Base-by-base conservation (phyloP, 2,797 vertebrate species). In the Catostomus latipinnis region DNA sequence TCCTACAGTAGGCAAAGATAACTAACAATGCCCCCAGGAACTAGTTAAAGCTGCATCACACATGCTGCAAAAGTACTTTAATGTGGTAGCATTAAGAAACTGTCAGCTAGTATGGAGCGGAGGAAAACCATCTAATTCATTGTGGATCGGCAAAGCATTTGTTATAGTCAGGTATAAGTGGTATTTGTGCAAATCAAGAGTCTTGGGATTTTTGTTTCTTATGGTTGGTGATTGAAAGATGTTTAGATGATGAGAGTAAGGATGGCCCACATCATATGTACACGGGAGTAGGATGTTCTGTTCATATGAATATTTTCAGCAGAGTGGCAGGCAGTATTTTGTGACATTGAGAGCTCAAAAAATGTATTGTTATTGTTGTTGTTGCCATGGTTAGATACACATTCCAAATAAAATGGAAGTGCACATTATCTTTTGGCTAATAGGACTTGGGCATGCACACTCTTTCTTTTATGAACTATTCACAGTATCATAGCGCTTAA, bases 11-110 rank as follows among this genome's bases (percentile, higher is more conserved):
- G 94, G 94, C 95, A 93, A 96, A 96, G 95, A 96, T 96, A 95
- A 94, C 94, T 96, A 96, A 96, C 95, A 96, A 96, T 96, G 93
- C 96, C 96, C 95, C 50, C 76, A 95, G 95, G 96, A 96, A 92
- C 95, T 96, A 95, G 96, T 96, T 97, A 96, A 96, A 96, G 94
- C 94, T 93, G 92, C 93, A 94, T 95, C 91, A 84, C 93, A 91
- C 90, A 81, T 91, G 87, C 91, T 91, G 85, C 92, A 94, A 94
- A 96, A 96, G 94, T 92, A 91, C 95, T 96, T 95, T 96, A 95
- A 96, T 96, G 94, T 95, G 92, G 93, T 93, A 92, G 94, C 93
- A 94, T 96, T 96, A 96, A 94, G 93, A 95, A 93, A 91, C 94
- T 95, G 94, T 93, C 95, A 94, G 93, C 93, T 92, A 90, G 88